Conservation (phyloP, 2,113 vertebrate genomes). For the Atrichornis clamosus region DNA sequence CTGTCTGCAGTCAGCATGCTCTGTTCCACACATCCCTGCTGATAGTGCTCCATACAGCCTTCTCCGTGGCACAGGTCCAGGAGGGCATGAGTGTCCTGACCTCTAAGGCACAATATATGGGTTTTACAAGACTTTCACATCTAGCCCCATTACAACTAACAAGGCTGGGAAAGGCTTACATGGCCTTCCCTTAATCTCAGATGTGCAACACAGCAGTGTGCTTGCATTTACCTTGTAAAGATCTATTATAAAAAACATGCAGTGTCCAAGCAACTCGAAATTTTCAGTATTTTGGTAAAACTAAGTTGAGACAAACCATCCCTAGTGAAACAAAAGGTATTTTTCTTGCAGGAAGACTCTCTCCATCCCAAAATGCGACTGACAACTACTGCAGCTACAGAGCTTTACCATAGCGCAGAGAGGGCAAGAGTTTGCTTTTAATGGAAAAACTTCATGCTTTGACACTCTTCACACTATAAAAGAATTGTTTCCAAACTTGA, state of each 20-base stretch:
- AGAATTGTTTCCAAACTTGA: conserved; percentile 28
- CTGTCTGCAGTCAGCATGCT: background rate
- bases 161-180: background rate
- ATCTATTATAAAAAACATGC: background rate
- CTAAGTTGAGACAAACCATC: background rate
- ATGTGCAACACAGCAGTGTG: background rate
- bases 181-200: background rate
- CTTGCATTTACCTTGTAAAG: background rate
- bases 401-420: background rate
- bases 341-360: background rate
- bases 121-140: background rate
- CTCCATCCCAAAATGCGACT: background rate
- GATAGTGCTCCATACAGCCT: background rate
- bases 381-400: background rate
- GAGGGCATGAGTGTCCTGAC: background rate
- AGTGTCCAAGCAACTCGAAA: background rate
- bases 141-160: background rate
- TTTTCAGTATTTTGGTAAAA: background rate
- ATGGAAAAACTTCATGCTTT: conserved; percentile 30
- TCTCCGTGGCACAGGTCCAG: background rate
- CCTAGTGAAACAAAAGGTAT: background rate
- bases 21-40: background rate
- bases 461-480: background rate
- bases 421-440: background rate
- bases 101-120: background rate